Percentiles rank a stretch among this genome's conserved stretches.
These are phyloP conservation scores for Dicyrtomina minuta DNA, from an alignment of 2,888 invertebrate genomes.

Conservation along the genomic window DNA sequence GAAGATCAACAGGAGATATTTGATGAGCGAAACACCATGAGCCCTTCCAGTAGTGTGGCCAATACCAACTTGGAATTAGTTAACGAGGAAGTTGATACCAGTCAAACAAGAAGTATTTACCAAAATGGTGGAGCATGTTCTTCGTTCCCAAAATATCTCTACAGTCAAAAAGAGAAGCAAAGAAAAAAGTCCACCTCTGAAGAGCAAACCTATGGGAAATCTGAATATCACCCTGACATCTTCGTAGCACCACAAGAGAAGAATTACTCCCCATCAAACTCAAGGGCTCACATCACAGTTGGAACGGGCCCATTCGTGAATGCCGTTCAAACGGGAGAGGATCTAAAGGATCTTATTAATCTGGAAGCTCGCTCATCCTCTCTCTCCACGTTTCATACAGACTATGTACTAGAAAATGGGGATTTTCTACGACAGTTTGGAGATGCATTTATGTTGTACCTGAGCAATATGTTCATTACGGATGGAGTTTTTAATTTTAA, in stretches of 20 bases:
- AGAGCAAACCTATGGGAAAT: not conserved
- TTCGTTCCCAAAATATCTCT: not conserved
- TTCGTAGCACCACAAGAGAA: slow-evolving; percentile 25
- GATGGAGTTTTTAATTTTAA: slow-evolving; percentile 20
- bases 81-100: too few relatives aligned
- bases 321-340: slow-evolving; percentile 43
- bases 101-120: not conserved
- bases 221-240: slow-evolving; percentile 7
- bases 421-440: slow-evolving; percentile 19
- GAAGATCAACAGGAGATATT: slow-evolving; percentile 39
- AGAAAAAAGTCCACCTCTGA: not conserved
- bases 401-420: slow-evolving; percentile 7
- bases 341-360: slow-evolving; percentile 41
- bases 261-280: slow-evolving; percentile 41
- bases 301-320: slow-evolving; percentile 40
- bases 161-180: not conserved
- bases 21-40: slow-evolving; percentile 17
- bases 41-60: not conserved
- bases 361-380: slow-evolving; percentile 28
- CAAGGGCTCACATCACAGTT: slow-evolving; percentile 42
- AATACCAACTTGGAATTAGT: too few relatives aligned
- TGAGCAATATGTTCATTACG: not conserved
- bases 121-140: too few relatives aligned
- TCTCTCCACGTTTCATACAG: slow-evolving; percentile 2
- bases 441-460: slow-evolving; percentile 24